A percentile compares a stretch with the other conserved stretches of the same genome.
phyloP scores from a whole-genome alignment of 2,888 invertebrate genomes.

The Teleiodes luculella region DNA sequence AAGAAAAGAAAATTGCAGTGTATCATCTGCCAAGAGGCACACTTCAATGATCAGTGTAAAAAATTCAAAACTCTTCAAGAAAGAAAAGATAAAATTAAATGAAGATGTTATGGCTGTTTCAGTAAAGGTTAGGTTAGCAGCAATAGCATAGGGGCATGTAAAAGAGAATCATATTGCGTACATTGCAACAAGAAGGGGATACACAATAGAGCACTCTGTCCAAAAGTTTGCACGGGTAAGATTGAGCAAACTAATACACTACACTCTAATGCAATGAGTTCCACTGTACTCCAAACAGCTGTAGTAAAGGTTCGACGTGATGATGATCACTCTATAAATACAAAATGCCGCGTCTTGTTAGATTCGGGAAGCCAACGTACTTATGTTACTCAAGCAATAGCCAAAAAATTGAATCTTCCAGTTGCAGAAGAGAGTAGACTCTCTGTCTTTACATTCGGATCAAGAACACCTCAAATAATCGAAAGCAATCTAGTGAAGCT shows the following conservation, averaged over 20 bases:
- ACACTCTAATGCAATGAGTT: background rate
- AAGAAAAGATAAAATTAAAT: slow-evolving; percentile 8
- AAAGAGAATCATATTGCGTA: slow-evolving; percentile 2
- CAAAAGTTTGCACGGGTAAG: background rate
- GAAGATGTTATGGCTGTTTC: background rate
- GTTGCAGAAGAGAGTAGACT: background rate
- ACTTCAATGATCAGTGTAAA: slow-evolving; percentile 13
- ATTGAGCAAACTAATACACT: background rate
- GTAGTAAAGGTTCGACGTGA: background rate
- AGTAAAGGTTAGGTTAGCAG: too few relatives aligned
- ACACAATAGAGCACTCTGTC: background rate
- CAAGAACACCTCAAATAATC: background rate
- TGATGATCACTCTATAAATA: background rate
- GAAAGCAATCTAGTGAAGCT: background rate
- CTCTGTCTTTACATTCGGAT: slow-evolving; percentile 12
- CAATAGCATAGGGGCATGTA: slow-evolving; percentile 7
- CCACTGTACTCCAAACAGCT: slow-evolving; percentile 6
- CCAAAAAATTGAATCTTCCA: background rate
- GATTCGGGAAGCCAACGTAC: slow-evolving; percentile 14
- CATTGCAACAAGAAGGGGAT: slow-evolving; percentile 10
- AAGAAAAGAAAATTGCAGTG: background rate
- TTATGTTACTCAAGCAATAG: slow-evolving; percentile 3
- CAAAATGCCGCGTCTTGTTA: slow-evolving; percentile 4
- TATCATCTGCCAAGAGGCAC: background rate
- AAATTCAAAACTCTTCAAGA: slow-evolving; percentile 1